A percentile compares a stretch with the other conserved stretches of the same genome.
Conservation (phyloP, 2,797 vertebrate genomes). For the Sebastiscus albofasciatus region DNA sequence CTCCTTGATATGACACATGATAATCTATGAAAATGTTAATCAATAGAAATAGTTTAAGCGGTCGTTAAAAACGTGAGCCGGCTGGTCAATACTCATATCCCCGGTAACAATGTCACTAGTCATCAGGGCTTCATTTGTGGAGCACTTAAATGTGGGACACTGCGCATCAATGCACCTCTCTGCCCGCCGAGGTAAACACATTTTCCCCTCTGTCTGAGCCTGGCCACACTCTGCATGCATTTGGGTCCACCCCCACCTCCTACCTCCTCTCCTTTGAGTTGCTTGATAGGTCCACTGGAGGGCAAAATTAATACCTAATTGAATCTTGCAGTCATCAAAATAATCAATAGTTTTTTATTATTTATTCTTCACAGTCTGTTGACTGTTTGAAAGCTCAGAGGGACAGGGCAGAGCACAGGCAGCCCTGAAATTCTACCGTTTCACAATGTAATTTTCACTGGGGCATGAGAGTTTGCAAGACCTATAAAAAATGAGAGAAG, state of each 20-base stretch:
- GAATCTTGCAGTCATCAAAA: slow-evolving; percentile 99
- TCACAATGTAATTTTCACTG: slow-evolving; percentile 99
- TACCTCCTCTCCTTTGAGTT: slow-evolving; percentile 94
- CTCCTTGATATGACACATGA: slow-evolving; percentile 99
- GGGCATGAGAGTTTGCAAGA: slow-evolving; percentile 94
- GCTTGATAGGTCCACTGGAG: slow-evolving; percentile 99
- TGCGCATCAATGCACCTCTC: slow-evolving; percentile 92
- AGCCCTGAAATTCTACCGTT: slow-evolving; percentile 95
- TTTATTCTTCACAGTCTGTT: slow-evolving; percentile 99
- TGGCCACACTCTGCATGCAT: slow-evolving; percentile 90
- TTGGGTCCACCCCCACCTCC: slow-evolving; percentile 87
- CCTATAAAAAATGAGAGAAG: slow-evolving; percentile 91
- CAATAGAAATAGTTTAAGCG: slow-evolving; percentile 99
- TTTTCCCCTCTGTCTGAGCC: slow-evolving; percentile 95
- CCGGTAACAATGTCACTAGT: slow-evolving; percentile 97
- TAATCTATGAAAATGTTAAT: slow-evolving; percentile 99
- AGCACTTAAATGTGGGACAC: slow-evolving; percentile 98
- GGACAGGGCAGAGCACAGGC: slow-evolving; percentile 91
- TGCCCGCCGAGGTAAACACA: slow-evolving; percentile 93
- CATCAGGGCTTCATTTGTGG: slow-evolving; percentile 95
- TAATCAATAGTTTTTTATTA: slow-evolving; percentile 99
- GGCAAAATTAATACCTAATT: slow-evolving; percentile 99
- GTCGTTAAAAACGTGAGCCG: slow-evolving; percentile 90
- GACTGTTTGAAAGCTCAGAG: slow-evolving; percentile 99
- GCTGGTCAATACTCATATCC: slow-evolving; percentile 96